These are phyloP conservation scores for Hydra vulgaris DNA, from an alignment of 30 jellyfish, hydroid and myxozoan genomes.

Conservation along the genomic window DNA sequence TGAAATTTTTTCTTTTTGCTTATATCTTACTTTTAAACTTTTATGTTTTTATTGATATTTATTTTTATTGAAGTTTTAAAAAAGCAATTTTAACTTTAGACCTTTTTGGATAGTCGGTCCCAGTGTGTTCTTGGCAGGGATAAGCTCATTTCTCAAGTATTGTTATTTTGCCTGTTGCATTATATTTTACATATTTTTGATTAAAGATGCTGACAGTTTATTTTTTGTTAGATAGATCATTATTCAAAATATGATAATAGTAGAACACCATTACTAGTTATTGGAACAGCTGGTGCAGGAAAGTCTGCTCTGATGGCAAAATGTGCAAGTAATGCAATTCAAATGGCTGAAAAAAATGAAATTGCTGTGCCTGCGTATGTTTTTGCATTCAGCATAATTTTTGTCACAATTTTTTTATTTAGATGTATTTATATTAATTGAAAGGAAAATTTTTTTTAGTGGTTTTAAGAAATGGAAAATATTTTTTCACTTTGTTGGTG, in stretches of 20 bases:
- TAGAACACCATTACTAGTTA: conserved; percentile 62
- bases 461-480: conserved; percentile 76
- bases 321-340: conserved; percentile 74
- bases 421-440: too few relatives aligned
- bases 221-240: not conserved
- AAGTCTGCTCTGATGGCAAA: conserved; percentile 97
- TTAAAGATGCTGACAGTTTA: too few relatives aligned
- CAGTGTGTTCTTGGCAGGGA: conserved; percentile 97
- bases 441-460: conserved; percentile 17
- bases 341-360: conserved; percentile 28
- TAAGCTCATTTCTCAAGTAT: conserved; percentile 53
- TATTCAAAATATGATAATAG: not conserved
- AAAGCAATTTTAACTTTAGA: too few relatives aligned
- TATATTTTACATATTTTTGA: too few relatives aligned
- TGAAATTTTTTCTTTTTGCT: not conserved
- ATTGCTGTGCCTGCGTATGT: conserved; percentile 61
- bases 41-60: not conserved
- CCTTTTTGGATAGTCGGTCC: conserved; percentile 91
- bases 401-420: too few relatives aligned
- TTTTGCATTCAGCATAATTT: not conserved
- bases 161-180: not conserved
- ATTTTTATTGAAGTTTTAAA: too few relatives aligned
- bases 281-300: conserved; percentile 99
- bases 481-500: conserved; percentile 97
- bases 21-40: not conserved